Conservation (phyloP, 2,797 vertebrate species). For the Paramormyrops hopkinsi region DNA sequence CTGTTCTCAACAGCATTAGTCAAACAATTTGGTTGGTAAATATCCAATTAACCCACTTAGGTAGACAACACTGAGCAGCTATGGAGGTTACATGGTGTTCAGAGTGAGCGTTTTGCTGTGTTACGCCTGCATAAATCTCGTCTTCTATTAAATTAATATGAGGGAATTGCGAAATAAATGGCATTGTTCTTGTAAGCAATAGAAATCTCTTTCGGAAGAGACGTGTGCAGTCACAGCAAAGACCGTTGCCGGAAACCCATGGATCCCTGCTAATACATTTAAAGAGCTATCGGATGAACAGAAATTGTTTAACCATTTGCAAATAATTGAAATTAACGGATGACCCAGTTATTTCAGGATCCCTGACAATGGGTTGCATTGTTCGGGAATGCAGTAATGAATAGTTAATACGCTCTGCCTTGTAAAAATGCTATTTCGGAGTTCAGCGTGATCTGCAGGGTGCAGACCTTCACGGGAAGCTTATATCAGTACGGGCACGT, state of each 20-base stretch:
- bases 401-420: neutral
- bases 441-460: neutral
- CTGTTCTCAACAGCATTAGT: neutral
- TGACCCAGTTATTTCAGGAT: slow-evolving; percentile 43
- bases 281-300: slow-evolving; percentile 41
- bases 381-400: neutral
- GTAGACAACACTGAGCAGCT: neutral
- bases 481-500: neutral
- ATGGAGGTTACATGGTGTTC: neutral
- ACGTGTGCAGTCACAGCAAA: slow-evolving; percentile 42
- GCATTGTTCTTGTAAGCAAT: neutral
- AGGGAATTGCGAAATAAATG: neutral
- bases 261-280: slow-evolving; percentile 55
- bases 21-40: slow-evolving; percentile 8
- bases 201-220: neutral
- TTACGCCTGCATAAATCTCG: neutral
- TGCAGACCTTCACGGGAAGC: neutral
- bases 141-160: neutral
- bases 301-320: slow-evolving; percentile 22
- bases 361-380: slow-evolving; percentile 21
- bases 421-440: neutral
- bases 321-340: slow-evolving; percentile 47
- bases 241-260: slow-evolving; percentile 45
- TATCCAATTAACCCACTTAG: slow-evolving; percentile 8
- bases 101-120: neutral